phyloP scores from a whole-genome alignment of 2,797 vertebrate genomes.

The Natrix natrix region DNA sequence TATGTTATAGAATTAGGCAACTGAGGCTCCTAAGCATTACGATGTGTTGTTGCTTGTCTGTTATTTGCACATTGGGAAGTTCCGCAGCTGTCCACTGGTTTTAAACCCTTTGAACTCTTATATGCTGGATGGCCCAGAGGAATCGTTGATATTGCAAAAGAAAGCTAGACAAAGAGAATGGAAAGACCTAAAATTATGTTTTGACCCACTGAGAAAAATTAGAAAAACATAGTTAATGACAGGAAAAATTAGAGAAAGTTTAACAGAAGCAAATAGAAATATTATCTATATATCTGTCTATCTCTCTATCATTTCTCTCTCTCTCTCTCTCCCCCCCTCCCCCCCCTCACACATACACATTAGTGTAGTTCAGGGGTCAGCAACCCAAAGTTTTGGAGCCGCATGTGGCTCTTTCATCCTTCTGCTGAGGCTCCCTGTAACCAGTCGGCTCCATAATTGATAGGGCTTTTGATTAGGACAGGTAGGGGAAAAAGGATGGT shows the following conservation, averaged over 20 bases:
- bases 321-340: fast-evolving
- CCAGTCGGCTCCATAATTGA: too few relatives aligned
- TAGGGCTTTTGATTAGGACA: too few relatives aligned
- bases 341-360: neutral
- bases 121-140: neutral
- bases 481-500: too few relatives aligned
- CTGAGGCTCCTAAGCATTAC: neutral
- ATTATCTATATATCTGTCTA: neutral
- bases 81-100: neutral
- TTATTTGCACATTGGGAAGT: neutral
- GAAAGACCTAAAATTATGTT: neutral
- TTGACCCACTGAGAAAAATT: neutral
- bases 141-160: neutral
- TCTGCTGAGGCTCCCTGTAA: too few relatives aligned
- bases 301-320: neutral
- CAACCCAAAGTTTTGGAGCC: too few relatives aligned
- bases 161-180: neutral
- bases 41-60: neutral
- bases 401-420: too few relatives aligned
- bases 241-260: neutral
- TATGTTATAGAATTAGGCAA: neutral
- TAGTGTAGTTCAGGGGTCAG: neutral
- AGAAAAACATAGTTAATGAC: neutral
- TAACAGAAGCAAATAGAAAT: neutral
- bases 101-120: neutral